A percentile compares a stretch with the other conserved stretches of the same genome.
phyloP scores from a whole-genome alignment of 2,888 invertebrate species.

The Agrilus mali region DNA sequence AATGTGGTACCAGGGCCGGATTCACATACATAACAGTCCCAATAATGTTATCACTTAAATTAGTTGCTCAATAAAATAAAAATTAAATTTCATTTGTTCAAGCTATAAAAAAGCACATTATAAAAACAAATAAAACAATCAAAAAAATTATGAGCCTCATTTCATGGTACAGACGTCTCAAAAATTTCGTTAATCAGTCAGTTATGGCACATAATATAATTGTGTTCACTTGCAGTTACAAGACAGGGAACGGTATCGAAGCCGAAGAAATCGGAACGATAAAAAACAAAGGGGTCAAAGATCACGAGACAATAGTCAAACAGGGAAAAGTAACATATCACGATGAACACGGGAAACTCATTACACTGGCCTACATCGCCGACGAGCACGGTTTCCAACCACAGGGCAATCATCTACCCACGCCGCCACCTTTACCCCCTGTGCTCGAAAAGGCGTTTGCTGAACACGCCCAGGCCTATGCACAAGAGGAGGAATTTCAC shows the following conservation, averaged over 20 bases:
- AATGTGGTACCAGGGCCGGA: too few relatives aligned
- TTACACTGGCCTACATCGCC: constrained; percentile 37
- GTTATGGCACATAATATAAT: constrained; percentile 10
- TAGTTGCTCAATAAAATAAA: too few relatives aligned
- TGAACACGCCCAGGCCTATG: constrained; percentile 15
- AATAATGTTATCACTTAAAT: too few relatives aligned
- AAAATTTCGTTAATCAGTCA: too few relatives aligned
- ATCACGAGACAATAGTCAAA: constrained; percentile 51
- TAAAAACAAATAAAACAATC: too few relatives aligned
- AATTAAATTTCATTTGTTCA: background rate
- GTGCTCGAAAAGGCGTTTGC: constrained; percentile 57
- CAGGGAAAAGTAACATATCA: constrained; percentile 59
- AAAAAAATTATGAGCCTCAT: too few relatives aligned
- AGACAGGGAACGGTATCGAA: constrained; percentile 61
- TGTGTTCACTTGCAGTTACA: constrained; percentile 38
- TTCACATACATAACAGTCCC: too few relatives aligned
- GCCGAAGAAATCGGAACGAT: constrained; percentile 58
- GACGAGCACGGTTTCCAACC: constrained; percentile 41
- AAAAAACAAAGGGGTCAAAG: constrained; percentile 54
- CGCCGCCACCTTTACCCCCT: constrained; percentile 67
- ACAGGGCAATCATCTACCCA: constrained; percentile 26
- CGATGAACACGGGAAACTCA: constrained; percentile 58
- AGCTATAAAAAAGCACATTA: too few relatives aligned
- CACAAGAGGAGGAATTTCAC: too few relatives aligned
- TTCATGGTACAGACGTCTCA: too few relatives aligned